Conservation (phyloP, 2,113 vertebrate species). For the Leptobrachium ailaonicum region DNA sequence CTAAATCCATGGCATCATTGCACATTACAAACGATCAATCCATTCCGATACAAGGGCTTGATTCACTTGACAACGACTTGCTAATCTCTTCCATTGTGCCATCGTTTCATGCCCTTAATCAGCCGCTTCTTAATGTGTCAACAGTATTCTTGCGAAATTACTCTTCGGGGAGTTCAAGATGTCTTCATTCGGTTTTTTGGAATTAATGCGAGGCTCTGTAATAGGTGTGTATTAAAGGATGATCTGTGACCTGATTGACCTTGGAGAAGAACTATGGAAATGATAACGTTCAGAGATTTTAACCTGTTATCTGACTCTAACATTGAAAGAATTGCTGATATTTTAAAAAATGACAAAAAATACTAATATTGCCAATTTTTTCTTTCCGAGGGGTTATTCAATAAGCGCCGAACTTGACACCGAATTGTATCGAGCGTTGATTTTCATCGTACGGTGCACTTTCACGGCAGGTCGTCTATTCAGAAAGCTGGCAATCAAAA, state of each 20-base stretch:
- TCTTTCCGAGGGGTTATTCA: too few species aligned
- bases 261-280: slow-evolving; percentile 49
- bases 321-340: too few species aligned
- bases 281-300: slow-evolving; percentile 16
- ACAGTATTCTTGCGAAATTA: slow-evolving; percentile 53
- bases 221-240: slow-evolving; percentile 57
- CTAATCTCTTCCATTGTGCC: slow-evolving; percentile 59
- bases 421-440: too few species aligned
- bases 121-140: slow-evolving; percentile 54
- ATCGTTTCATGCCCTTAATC: slow-evolving; percentile 57
- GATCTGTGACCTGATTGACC: slow-evolving; percentile 54
- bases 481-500: too few species aligned
- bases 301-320: too few species aligned
- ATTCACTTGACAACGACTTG: slow-evolving; percentile 51
- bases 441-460: too few species aligned
- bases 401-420: too few species aligned
- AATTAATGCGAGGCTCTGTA: slow-evolving; percentile 59
- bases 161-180: slow-evolving; percentile 37
- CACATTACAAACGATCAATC: slow-evolving; percentile 51
- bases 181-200: slow-evolving; percentile 46
- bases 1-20: slow-evolving; percentile 35
- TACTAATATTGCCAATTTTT: too few species aligned
- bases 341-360: too few species aligned
- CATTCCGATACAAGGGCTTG: slow-evolving; percentile 51
- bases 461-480: too few species aligned